Conservation (phyloP, 1,140 invertebrate genomes). For the Lutraria rhynchaena region DNA sequence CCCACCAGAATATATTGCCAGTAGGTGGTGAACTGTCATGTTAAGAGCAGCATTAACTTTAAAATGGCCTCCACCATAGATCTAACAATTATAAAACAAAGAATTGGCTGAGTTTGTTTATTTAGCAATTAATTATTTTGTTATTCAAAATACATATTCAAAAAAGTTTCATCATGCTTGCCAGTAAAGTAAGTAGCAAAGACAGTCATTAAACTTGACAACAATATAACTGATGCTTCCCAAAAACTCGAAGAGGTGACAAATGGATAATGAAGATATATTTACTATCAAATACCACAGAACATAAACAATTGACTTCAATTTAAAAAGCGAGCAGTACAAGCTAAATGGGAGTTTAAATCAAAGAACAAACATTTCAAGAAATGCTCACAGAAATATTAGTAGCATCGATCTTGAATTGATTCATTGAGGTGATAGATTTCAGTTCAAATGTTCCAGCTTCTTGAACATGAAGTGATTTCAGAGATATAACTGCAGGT, state of each 20-base stretch:
- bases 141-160: too few species aligned
- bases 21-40: constrained; percentile 66
- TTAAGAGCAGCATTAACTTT: constrained; percentile 64
- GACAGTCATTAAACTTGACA: too few species aligned
- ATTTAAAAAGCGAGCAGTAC: too few species aligned
- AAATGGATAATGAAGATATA: too few species aligned
- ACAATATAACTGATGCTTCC: too few species aligned
- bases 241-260: too few species aligned
- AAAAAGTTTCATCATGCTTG: too few species aligned
- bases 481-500: constrained; percentile 60
- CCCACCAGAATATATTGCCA: constrained; percentile 74
- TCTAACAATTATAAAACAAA: constrained; percentile 44
- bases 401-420: constrained; percentile 65
- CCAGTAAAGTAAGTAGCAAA: too few species aligned
- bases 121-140: not conserved
- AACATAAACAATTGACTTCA: too few species aligned
- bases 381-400: constrained; percentile 70
- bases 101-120: not conserved
- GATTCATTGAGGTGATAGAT: constrained; percentile 55
- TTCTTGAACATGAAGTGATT: constrained; percentile 74
- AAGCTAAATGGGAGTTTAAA: too few species aligned
- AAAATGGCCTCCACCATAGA: constrained; percentile 75
- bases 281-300: too few species aligned
- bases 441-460: constrained; percentile 71
- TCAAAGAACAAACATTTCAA: too few species aligned